phyloP scores from a whole-genome alignment of 2,888 invertebrate species.

The Slavum lentiscoides region DNA sequence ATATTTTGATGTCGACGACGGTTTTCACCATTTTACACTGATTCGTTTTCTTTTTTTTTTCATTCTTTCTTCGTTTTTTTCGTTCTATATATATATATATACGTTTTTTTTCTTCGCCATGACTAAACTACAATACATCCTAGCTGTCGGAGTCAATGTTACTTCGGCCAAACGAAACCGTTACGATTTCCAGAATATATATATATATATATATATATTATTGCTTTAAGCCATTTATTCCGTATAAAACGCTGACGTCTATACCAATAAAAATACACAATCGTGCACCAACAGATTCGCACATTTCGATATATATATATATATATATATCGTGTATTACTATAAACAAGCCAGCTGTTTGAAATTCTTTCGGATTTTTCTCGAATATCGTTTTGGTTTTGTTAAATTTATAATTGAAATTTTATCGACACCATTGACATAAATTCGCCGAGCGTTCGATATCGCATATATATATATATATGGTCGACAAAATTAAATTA shows the following conservation, averaged over 20 bases:
- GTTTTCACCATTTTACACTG: slow-evolving; percentile 31
- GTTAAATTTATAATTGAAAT: slow-evolving; percentile 23
- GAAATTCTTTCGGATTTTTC: background rate
- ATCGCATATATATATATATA: no score
- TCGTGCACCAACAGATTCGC: background rate
- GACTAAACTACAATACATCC: background rate
- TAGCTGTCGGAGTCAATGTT: slow-evolving; percentile 20
- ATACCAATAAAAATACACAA: slow-evolving; percentile 33
- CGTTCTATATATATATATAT: background rate
- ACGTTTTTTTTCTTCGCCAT: background rate
- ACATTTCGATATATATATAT: no score
- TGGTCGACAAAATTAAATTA: no score
- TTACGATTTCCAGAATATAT: slow-evolving; percentile 21
- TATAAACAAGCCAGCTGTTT: slow-evolving; percentile 12
- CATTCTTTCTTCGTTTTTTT: background rate
- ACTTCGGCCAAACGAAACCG: slow-evolving; percentile 9
- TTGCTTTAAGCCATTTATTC: slow-evolving; percentile 33
- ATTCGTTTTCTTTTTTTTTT: slow-evolving; percentile 26
- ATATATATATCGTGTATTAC: background rate
- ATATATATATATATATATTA: slow-evolving; percentile 14
- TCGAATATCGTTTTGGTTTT: background rate
- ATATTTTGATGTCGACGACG: slow-evolving; percentile 20
- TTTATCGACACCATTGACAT: background rate
- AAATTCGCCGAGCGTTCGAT: no score
- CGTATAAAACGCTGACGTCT: slow-evolving; percentile 36